Evolutionary conservation across 2,113 vertebrate species (phyloP).

Genomic region (Glareola pratincola): DNA sequence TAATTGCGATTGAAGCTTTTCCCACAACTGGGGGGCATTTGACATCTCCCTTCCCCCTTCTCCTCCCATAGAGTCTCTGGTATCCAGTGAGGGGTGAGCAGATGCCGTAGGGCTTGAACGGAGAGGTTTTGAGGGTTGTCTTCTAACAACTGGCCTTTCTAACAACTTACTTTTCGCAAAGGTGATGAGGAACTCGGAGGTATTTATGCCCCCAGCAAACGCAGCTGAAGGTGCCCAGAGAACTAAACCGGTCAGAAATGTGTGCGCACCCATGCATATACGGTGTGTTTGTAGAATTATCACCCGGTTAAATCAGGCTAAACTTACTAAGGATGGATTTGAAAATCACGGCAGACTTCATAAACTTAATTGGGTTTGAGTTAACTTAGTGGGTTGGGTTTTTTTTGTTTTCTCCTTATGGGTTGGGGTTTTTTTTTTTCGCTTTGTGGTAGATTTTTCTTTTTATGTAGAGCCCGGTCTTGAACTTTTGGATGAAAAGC

Average conservation of each 20-base stretch:
- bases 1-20: background rate
- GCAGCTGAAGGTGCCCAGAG: background rate
- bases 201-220: background rate
- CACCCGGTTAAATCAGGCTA: background rate
- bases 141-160: background rate
- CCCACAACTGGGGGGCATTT: background rate
- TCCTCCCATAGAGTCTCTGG: background rate
- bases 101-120: background rate
- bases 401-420: background rate
- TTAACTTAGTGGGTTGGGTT: background rate
- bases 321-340: background rate
- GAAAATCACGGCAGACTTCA: background rate
- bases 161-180: background rate
- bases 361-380: background rate
- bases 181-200: background rate
- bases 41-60: background rate
- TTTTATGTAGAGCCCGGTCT: background rate
- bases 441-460: background rate
- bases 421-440: background rate
- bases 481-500: background rate
- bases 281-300: too few relatives aligned
- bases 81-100: background rate
- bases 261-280: fast-evolving
- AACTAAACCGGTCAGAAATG: background rate
- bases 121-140: background rate